A percentile compares a stretch with the other conserved stretches of the same genome.
Conservation (phyloP, 2,797 vertebrate genomes). For the Rhodeus uyekii region DNA sequence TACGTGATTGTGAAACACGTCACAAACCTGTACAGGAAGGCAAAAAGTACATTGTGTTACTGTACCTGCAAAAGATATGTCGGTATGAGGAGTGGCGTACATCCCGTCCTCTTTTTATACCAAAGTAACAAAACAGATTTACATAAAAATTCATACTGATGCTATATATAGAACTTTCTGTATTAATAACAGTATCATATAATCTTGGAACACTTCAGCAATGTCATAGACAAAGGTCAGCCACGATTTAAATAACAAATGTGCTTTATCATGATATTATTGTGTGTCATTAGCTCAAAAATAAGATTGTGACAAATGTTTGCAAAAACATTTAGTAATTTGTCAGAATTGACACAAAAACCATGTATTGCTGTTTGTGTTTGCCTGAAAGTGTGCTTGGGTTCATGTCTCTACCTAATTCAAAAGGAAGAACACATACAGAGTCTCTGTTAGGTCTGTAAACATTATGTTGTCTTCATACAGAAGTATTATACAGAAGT, state of each 20-base stretch:
- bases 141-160: neutral
- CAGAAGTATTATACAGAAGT: neutral
- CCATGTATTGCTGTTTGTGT: neutral
- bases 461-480: neutral
- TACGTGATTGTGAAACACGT: neutral
- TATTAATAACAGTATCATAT: too few relatives aligned
- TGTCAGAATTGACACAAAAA: neutral
- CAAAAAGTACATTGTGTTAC: constrained; percentile 8
- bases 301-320: neutral
- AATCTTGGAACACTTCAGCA: too few relatives aligned
- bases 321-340: neutral
- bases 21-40: neutral
- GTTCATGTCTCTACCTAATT: neutral
- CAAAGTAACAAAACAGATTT: neutral
- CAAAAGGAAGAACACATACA: neutral
- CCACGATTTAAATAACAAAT: neutral
- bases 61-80: neutral
- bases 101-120: neutral
- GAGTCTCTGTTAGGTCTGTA: neutral
- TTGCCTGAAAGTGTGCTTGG: neutral
- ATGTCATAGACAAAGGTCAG: too few relatives aligned
- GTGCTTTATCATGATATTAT: neutral
- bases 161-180: neutral
- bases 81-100: constrained; percentile 12
- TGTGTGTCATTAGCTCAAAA: neutral